Base-by-base conservation (phyloP, 2,797 vertebrate species). In the Pelodytes ibericus region DNA sequence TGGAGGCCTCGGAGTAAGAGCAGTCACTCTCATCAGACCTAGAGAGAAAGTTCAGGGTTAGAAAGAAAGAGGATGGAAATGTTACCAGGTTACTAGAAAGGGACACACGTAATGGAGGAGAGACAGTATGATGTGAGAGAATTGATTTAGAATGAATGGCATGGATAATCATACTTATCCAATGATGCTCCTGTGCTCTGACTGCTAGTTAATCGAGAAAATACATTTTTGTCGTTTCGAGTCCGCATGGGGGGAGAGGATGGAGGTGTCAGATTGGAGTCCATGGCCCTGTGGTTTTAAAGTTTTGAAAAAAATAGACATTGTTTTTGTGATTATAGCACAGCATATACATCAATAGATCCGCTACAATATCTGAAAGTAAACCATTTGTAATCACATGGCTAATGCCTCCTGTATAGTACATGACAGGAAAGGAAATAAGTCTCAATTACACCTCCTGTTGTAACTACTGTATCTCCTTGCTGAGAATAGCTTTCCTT, bases 11-110 rank as follows among this genome's bases (percentile, higher is more conserved):
- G 90, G 96, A 96, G 92, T 98, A 93, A 94, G 96, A 98, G 95
- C 96, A 98, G 92, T 99, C 97, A 93, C 96, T 99, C 95, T 99
- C 98, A 93, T 99, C 98, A 88, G 96, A 99, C 97, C 97, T 99
- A 95, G 44, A 83, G 80, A 82, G 25, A 68, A 81, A 85, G 83
- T 86, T 80, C 87, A 84, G 87, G 86, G 30, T 72, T 67, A 76
- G 63, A 75, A 71, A 65, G 44, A 68, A 10, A 53, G 71, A 26
- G 20, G 24, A 41, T 31, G 72, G 60, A 79, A 77, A 71, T 82
- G 80, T 82, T 61, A 82, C 69, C 75, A 49, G 44, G 18, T 15
- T 15, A 16, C 4, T 15, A 80, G 56, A 62, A 72, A 74, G 47
- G 2, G 16, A 5, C 6, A 60, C 31, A 39, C 18, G 30, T 1